These are phyloP conservation scores for Ooceraea biroi DNA, from an alignment of 1,140 invertebrate species.

Conservation along the genomic window DNA sequence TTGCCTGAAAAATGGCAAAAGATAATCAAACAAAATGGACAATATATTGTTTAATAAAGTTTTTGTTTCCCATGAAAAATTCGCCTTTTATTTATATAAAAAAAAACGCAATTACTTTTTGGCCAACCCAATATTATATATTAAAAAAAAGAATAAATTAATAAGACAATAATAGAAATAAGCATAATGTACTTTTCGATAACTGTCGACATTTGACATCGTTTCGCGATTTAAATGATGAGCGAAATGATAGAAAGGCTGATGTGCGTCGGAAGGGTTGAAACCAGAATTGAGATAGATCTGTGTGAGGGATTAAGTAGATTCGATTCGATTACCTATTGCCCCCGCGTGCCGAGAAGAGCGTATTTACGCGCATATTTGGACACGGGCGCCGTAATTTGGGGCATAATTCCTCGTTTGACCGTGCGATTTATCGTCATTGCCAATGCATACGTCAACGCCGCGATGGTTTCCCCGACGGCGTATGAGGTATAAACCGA, in stretches of 20 bases:
- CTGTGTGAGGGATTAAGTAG: conserved; percentile 23
- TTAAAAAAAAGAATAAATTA: too few species aligned
- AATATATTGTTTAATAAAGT: too few species aligned
- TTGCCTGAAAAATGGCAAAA: too few species aligned
- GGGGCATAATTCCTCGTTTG: conserved; percentile 67
- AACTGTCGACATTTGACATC: too few species aligned
- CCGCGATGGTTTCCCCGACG: conserved; percentile 59
- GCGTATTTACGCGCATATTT: conserved; percentile 52
- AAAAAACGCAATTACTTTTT: too few species aligned
- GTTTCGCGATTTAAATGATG: too few species aligned
- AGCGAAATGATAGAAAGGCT: not conserved
- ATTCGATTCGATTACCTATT: conserved; percentile 10
- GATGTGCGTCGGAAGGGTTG: conserved; percentile 7
- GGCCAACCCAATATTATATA: too few species aligned
- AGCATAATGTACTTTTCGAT: too few species aligned
- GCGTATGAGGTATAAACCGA: conserved; percentile 60
- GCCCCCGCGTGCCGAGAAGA: not conserved
- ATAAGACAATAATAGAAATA: too few species aligned
- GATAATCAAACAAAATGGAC: too few species aligned
- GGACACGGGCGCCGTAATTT: conserved; percentile 35
- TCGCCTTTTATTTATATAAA: too few species aligned
- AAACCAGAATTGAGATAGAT: conserved; percentile 6
- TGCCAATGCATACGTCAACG: conserved; percentile 70
- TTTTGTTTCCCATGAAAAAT: too few species aligned
- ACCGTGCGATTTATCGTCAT: conserved; percentile 61